phyloP scores from a whole-genome alignment of 2,797 vertebrate species.

The Emydoidea blandingii region DNA sequence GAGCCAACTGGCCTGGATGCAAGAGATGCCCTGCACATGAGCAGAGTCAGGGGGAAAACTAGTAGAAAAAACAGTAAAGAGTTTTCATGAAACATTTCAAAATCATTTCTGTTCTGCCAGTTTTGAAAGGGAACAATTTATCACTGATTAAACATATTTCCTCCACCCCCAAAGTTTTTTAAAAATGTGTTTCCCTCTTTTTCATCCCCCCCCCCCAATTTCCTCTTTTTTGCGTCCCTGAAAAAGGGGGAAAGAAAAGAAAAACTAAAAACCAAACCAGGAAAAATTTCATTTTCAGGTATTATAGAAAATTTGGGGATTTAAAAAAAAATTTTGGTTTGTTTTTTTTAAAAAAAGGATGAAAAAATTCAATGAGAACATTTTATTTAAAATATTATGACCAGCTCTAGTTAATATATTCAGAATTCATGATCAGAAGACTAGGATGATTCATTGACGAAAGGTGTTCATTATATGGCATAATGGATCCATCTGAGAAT shows the following conservation, averaged over 20 bases:
- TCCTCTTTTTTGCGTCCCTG: neutral
- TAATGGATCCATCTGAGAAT: neutral
- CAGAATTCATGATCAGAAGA: slow-evolving; percentile 39
- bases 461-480: neutral
- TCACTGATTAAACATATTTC: neutral
- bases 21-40: neutral
- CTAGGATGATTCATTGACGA: neutral
- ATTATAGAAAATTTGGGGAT: neutral
- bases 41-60: neutral
- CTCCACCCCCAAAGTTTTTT: neutral
- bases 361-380: neutral
- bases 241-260: neutral
- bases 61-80: neutral
- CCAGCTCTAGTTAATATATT: neutral
- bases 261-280: neutral
- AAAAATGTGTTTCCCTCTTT: neutral
- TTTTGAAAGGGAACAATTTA: neutral
- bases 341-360: neutral
- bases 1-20: neutral
- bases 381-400: slow-evolving; percentile 14
- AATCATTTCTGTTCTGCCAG: neutral
- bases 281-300: neutral
- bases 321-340: neutral
- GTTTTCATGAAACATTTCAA: neutral
- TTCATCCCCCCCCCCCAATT: neutral